A percentile compares a stretch with the other conserved stretches of the same genome.
Conservation (phyloP, 1,140 invertebrate species). For the Idris sp. region DNA sequence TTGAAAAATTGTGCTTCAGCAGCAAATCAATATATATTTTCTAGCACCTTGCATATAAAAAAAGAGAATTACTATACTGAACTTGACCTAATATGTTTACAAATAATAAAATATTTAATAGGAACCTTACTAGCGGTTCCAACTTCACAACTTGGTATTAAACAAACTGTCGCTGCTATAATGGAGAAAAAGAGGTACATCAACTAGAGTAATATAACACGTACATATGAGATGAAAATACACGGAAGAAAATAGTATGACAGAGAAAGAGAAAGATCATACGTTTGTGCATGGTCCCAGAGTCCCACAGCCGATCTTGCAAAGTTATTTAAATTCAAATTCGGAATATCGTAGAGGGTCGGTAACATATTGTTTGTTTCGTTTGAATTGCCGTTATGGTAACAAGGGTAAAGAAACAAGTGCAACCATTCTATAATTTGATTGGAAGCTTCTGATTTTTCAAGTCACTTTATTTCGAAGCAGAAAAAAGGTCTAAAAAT, state of each 20-base stretch:
- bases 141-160: slow-evolving; percentile 47
- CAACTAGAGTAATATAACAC: slow-evolving; percentile 58
- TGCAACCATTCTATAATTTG: slow-evolving; percentile 33
- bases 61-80: too few relatives aligned
- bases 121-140: neutral
- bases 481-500: neutral
- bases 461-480: slow-evolving; percentile 3
- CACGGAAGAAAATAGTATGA: slow-evolving; percentile 55
- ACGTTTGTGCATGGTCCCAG: slow-evolving; percentile 75
- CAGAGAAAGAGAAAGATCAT: slow-evolving; percentile 67
- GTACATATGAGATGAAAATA: slow-evolving; percentile 63
- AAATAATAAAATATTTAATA: slow-evolving; percentile 13
- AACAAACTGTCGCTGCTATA: slow-evolving; percentile 59
- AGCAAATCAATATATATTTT: too few relatives aligned
- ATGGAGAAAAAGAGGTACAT: slow-evolving; percentile 54
- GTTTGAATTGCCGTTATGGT: slow-evolving; percentile 67
- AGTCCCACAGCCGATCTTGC: slow-evolving; percentile 79
- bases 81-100: slow-evolving; percentile 1
- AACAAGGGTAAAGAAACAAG: slow-evolving; percentile 56
- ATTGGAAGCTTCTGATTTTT: slow-evolving; percentile 43
- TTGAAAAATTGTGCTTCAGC: too few relatives aligned
- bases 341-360: slow-evolving; percentile 79
- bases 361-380: slow-evolving; percentile 80
- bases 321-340: slow-evolving; percentile 80
- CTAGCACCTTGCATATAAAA: too few relatives aligned